phyloP scores from a whole-genome alignment of 2,888 invertebrate species.

The Myopa testacea region DNA sequence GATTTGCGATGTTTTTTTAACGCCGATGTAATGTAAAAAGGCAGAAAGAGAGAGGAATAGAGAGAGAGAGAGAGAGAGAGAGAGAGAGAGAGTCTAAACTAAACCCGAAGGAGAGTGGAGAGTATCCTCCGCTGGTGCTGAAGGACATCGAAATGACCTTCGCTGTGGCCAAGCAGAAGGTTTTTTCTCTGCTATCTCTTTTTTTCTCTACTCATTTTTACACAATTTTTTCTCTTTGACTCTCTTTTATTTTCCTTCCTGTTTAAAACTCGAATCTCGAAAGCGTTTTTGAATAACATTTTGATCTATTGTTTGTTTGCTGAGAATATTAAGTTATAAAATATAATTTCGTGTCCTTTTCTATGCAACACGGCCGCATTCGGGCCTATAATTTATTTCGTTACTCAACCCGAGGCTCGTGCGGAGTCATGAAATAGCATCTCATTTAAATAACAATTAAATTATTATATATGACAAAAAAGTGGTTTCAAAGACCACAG shows the following conservation, averaged over 20 bases:
- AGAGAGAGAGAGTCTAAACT: neutral
- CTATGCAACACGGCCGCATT: too few relatives aligned
- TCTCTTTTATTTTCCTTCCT: too few relatives aligned
- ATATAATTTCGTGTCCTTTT: too few relatives aligned
- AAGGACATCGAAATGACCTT: conserved; percentile 1
- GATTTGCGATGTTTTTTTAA: too few relatives aligned
- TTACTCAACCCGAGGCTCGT: neutral
- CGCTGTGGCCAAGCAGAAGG: neutral
- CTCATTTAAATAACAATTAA: neutral
- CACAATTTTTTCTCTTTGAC: too few relatives aligned
- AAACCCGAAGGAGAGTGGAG: neutral
- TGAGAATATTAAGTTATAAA: neutral
- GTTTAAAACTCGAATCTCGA: neutral
- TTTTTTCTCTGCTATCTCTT: neutral
- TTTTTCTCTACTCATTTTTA: too few relatives aligned
- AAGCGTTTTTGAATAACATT: neutral
- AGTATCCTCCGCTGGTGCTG: neutral
- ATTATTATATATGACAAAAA: neutral
- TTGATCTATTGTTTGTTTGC: neutral
- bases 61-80: neutral
- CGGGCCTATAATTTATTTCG: neutral
- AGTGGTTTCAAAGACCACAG: neutral
- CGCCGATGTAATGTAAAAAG: too few relatives aligned
- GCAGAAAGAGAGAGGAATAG: too few relatives aligned
- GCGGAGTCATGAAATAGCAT: neutral